A percentile compares a stretch with the other conserved stretches of the same genome.
Evolutionary conservation across 2,888 invertebrate genomes (phyloP).

Genomic region (Andrena fulva): DNA sequence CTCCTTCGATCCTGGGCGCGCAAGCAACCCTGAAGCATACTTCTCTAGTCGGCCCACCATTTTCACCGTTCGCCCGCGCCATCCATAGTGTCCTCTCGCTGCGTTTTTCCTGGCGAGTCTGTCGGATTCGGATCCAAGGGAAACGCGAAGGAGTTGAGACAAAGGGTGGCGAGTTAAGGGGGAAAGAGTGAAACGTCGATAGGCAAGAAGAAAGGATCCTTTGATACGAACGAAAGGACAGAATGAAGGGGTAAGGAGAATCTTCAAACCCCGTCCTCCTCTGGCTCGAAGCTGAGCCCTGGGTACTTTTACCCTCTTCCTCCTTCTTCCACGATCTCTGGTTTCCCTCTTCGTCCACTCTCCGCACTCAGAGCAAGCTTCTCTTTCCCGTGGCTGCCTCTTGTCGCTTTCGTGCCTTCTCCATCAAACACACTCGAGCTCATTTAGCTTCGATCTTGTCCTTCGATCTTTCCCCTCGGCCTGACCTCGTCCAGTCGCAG

Average conservation of each 20-base stretch:
- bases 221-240: slow-evolving; percentile 8
- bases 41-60: not conserved
- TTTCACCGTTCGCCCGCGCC: slow-evolving; percentile 17
- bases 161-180: slow-evolving; percentile 31
- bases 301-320: slow-evolving; percentile 31
- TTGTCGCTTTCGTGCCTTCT: slow-evolving; percentile 40
- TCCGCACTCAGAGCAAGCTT: not conserved
- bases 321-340: slow-evolving; percentile 7
- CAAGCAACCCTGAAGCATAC: slow-evolving; percentile 3
- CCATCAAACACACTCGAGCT: slow-evolving; percentile 68
- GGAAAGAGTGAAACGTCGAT: slow-evolving; percentile 13
- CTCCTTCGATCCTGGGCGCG: not conserved
- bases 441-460: slow-evolving; percentile 75
- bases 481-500: slow-evolving; percentile 47
- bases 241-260: slow-evolving; percentile 42
- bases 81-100: slow-evolving; percentile 20
- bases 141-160: slow-evolving; percentile 12
- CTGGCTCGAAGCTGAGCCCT: slow-evolving; percentile 35
- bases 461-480: slow-evolving; percentile 72
- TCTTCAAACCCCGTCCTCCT: slow-evolving; percentile 52
- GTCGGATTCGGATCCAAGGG: slow-evolving; percentile 28
- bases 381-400: slow-evolving; percentile 15
- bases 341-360: slow-evolving; percentile 12
- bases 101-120: slow-evolving; percentile 32
- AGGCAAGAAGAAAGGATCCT: slow-evolving; percentile 36